Percentiles rank a stretch among this genome's conserved stretches.
Conservation (phyloP, 2,888 invertebrate species). For the Dyspetes luteomarginatus region DNA sequence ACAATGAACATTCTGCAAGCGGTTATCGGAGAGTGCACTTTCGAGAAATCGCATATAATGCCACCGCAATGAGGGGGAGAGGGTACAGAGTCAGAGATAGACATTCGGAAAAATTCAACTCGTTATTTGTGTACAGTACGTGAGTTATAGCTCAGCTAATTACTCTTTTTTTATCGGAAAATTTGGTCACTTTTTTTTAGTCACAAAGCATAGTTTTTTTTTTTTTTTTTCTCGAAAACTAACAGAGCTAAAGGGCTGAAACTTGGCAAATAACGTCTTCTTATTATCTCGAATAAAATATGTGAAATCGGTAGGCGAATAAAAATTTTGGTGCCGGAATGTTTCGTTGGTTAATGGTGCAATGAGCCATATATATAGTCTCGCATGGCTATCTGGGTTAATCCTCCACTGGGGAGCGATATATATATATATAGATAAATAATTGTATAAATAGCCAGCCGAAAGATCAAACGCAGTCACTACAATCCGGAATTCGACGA, state of each 20-base stretch:
- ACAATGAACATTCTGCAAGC: constrained; percentile 43
- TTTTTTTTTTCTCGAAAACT: too few relatives aligned
- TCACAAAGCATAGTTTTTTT: neutral
- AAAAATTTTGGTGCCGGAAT: too few relatives aligned
- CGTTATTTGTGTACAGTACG: constrained; percentile 74
- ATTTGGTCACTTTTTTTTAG: neutral
- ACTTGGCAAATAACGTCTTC: too few relatives aligned
- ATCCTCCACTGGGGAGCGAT: neutral
- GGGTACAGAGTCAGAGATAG: constrained; percentile 22
- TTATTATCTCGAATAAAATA: too few relatives aligned
- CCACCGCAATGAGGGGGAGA: neutral
- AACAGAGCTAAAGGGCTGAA: too few relatives aligned
- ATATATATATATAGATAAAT: neutral
- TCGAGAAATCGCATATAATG: constrained; percentile 59
- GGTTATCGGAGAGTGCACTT: constrained; percentile 60
- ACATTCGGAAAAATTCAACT: constrained; percentile 74
- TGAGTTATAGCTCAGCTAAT: neutral
- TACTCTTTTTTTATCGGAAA: neutral
- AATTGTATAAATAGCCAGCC: constrained; percentile 2
- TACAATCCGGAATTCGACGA: constrained; percentile 42
- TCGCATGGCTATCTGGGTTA: constrained; percentile 3
- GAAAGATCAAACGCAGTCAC: constrained; percentile 26
- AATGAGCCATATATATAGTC: too few relatives aligned
- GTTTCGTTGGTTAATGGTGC: too few relatives aligned
- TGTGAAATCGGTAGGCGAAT: too few relatives aligned